Conservation (phyloP, 1,140 invertebrate species). For the Nasonia longicornis region DNA sequence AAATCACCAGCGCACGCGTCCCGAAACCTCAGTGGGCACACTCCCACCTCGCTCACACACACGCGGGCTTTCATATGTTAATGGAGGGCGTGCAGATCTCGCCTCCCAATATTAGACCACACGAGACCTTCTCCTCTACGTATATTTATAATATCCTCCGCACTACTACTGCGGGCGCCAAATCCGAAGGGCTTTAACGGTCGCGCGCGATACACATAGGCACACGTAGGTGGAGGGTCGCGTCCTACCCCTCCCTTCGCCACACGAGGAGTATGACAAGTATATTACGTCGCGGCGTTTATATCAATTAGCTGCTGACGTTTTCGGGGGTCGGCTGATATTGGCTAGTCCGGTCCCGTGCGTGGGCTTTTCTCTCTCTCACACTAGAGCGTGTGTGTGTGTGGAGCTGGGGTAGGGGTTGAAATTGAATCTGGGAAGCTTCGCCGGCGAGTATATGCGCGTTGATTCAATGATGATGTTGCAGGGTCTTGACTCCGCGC, state of each 20-base stretch:
- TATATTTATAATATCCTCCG: neutral
- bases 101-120: neutral
- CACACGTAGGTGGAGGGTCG: conserved; percentile 24
- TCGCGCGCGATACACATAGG: neutral
- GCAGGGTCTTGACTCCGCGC: neutral
- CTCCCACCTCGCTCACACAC: neutral
- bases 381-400: neutral
- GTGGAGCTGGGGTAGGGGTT: neutral
- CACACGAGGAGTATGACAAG: conserved; percentile 59
- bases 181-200: conserved; percentile 6
- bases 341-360: neutral
- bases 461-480: conserved; percentile 36
- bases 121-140: neutral
- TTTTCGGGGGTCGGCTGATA: conserved; percentile 55
- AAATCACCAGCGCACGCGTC: neutral
- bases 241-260: neutral
- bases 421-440: conserved; percentile 32
- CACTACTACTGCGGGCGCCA: neutral
- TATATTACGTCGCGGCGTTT: conserved; percentile 65
- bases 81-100: conserved; percentile 45
- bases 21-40: neutral
- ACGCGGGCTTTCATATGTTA: conserved; percentile 59
- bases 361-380: neutral
- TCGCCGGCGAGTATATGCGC: neutral
- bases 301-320: conserved; percentile 66